Evolutionary conservation across 2,797 vertebrate genomes (phyloP), one percentile per base, ranked within the genome.

Genomic region (Ctenosaura bakeri): DNA sequence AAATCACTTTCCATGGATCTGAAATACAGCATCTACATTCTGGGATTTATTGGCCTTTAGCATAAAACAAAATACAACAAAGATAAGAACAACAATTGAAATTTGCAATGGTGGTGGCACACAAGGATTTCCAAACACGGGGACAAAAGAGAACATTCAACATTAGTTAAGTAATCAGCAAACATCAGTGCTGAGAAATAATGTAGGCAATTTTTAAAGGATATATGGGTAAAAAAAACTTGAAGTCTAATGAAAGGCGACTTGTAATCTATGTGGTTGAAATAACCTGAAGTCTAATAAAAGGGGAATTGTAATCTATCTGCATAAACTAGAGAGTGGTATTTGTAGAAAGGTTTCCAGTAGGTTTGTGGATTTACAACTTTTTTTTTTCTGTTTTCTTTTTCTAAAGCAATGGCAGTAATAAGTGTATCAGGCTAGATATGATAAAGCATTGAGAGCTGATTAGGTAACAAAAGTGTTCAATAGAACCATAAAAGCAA

Each of bases 271-370:
- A 14, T 56, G 2, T 56, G 54, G 13, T 1, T 13, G 14, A 56
- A 56, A 56, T 13, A 56, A 59, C 16, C 14, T 59, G 14, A 66
- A 86, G 83, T 85, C 84, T 46, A 81, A 56, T 56, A 91, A 90
- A 46, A 81, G 77, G 32, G 77, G 82, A 89, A 87, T 93, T 94
- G 84, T 88, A 83, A 91, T 91, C 87, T 56, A 1, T 88, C 59
- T 83, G 86, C 59, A 59, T 54, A 87, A 96, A 92, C 52, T 80
- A 88, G 69, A 89, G 90, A 94, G 54, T 24, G 83, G 10, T 0
- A 0, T 74, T 87, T 76, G 79, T 59, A 88, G 92, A 89, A 93
- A 92, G 71, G 87, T 52, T 92, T 90, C 64, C 92, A 94, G 2
- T 29, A 56, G 85, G 6, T 52, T 79, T 89, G 50, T 52, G 52